phyloP scores from a whole-genome alignment of 1,140 invertebrate genomes.

The Cylas formicarius region DNA sequence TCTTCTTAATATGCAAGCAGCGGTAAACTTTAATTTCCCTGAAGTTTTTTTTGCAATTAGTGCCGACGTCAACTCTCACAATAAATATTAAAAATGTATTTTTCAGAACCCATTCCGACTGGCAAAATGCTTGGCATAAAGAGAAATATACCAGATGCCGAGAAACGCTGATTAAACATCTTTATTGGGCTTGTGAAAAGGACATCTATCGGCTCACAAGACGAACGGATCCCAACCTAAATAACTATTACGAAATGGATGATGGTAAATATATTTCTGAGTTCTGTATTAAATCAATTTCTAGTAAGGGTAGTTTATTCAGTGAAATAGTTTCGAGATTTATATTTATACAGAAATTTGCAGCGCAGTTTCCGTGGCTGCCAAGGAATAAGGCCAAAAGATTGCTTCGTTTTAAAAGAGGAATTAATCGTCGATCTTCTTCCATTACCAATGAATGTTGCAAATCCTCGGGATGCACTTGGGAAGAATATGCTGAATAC shows the following conservation, averaged over 20 bases:
- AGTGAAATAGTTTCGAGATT: no score
- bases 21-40: no score
- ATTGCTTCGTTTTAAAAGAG: conserved; percentile 36
- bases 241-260: conserved; percentile 9
- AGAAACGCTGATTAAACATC: conserved; percentile 48
- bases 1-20: no score
- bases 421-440: conserved; percentile 27
- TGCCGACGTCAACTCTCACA: neutral
- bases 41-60: no score
- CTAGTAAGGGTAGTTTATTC: no score
- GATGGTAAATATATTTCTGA: conserved; percentile 19
- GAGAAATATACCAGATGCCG: conserved; percentile 51
- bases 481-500: conserved; percentile 60
- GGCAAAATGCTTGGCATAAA: conserved; percentile 51
- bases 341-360: no score
- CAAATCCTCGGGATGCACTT: conserved; percentile 50
- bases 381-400: conserved; percentile 37
- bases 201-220: conserved; percentile 52
- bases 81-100: no score
- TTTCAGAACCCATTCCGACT: conserved; percentile 48
- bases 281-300: conserved; percentile 3
- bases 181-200: conserved; percentile 55
- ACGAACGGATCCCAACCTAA: conserved; percentile 33
- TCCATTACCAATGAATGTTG: conserved; percentile 56
- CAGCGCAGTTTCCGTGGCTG: conserved; percentile 39